Percentiles rank a stretch among this genome's conserved stretches.
These are phyloP conservation scores for Agrotis exclamationis DNA, from an alignment of 2,888 invertebrate species.

Conservation along the genomic window DNA sequence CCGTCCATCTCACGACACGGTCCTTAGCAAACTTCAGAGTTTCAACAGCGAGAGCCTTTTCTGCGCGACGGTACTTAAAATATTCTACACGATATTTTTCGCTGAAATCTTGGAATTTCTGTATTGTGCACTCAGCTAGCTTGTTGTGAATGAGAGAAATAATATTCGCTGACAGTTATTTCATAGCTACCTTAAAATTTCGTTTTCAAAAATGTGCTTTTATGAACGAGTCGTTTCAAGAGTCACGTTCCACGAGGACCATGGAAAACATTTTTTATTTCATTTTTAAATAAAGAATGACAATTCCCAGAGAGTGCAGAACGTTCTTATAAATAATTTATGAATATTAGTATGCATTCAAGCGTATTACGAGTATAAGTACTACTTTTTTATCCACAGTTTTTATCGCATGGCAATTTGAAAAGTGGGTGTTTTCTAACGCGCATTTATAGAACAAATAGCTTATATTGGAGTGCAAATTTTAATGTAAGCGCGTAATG, in stretches of 20 bases:
- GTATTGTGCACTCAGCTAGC: constrained; percentile 44
- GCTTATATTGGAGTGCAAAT: too few species aligned
- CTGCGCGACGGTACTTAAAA: constrained; percentile 40
- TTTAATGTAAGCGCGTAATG: too few species aligned
- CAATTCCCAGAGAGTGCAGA: background rate
- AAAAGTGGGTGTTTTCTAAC: too few species aligned
- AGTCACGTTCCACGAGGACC: background rate
- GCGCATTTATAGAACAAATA: too few species aligned
- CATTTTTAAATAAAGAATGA: background rate
- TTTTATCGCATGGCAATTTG: too few species aligned
- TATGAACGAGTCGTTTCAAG: constrained; percentile 3
- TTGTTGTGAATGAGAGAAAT: constrained; percentile 35
- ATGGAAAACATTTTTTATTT: background rate
- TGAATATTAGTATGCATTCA: background rate
- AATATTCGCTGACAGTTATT: constrained; percentile 33
- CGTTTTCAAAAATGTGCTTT: background rate
- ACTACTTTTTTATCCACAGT: too few species aligned
- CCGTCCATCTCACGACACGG: constrained; percentile 33
- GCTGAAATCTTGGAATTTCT: constrained; percentile 25
- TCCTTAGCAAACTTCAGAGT: constrained; percentile 38
- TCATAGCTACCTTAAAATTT: constrained; percentile 10
- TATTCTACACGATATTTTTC: constrained; percentile 46
- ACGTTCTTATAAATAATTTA: constrained; percentile 1
- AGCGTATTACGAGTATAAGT: too few species aligned
- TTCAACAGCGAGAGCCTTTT: constrained; percentile 47